Percentiles rank a stretch among this genome's conserved stretches.
phyloP scores from a whole-genome alignment of 2,113 vertebrate species.

The Grallaria varia region DNA sequence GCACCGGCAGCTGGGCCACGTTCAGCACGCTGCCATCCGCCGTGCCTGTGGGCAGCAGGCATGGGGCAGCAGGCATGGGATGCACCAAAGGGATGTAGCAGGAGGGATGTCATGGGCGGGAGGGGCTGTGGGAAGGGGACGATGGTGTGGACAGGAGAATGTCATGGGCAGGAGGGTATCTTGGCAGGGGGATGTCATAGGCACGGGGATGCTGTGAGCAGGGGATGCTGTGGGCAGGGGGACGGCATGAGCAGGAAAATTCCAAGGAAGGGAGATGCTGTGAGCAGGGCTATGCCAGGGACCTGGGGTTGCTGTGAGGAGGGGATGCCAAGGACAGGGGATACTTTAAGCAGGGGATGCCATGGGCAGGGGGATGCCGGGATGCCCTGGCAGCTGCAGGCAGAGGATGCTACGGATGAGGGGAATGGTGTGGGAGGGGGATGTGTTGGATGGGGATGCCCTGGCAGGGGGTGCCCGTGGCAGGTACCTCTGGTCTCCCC shows the following conservation, averaged over 20 bases:
- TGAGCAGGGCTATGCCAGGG: neutral
- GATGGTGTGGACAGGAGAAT: neutral
- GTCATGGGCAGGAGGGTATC: neutral
- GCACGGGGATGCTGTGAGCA: neutral
- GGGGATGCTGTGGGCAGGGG: neutral
- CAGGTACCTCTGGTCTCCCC: constrained; percentile 87
- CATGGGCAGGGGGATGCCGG: neutral
- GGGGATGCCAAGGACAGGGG: neutral
- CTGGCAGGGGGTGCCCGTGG: rapidly evolving
- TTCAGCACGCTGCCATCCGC: constrained; percentile 81
- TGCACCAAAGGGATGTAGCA: neutral
- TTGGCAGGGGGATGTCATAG: neutral
- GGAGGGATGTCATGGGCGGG: neutral
- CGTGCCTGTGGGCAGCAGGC: constrained; percentile 69
- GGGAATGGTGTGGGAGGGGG: neutral
- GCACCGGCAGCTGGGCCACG: constrained; percentile 80
- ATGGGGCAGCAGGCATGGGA: neutral
- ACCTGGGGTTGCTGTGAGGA: too few species aligned
- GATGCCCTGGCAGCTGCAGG: neutral
- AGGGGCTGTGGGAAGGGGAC: too few species aligned
- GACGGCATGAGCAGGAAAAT: neutral
- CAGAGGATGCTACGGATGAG: neutral
- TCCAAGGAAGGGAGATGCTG: neutral
- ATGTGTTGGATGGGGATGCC: neutral
- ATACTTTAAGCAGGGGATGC: neutral